Evolutionary conservation across 64 coral and sea anemone species (phyloP), one percentile per base, ranked within the genome.

Genomic region (Catalaphyllia jardinei): DNA sequence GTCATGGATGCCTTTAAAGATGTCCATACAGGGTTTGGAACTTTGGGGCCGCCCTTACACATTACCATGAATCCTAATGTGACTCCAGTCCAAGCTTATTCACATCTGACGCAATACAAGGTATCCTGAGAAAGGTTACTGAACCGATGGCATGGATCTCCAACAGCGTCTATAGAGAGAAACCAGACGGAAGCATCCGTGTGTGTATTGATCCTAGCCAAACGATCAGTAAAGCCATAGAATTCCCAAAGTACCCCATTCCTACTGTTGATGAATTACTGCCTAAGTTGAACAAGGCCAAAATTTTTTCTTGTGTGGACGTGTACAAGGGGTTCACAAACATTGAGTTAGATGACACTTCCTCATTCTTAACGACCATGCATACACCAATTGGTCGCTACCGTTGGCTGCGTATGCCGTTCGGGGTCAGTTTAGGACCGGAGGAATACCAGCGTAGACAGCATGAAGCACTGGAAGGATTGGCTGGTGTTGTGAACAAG

Each of bases 371-470:
- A 55, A 89, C 88, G n/a, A 89, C 88, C 63, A 88, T 88, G 72
- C 55, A 88, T 24, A 88, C 55, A 18, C 52, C 74, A 77, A 78
- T 88, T 4, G 88, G 88, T 22, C 38, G 42, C 1, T 89, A 89
- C 64, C 88, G 76, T 33, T 89, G 88, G 51, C n/a, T 89, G 35
- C 39, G 76, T 54, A 92, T 92, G 89, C 89, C 89, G 19, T 92
- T 92, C 76, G 73, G 81, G 22, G 54, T 86, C 30, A 86, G 71
- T 63, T 76, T 84, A 60, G 91, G 74, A 6, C 83, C 83, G 16
- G 91, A 92, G 67, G 91, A 92, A 22, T 92, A 79, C 79, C 91
- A 87, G 52, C 60, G 83, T 38, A 52, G 91, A 60, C 91, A 87
- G 22, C 91, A 92, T 29, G 82, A 87, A 79, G 91, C 78, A 18